Evolutionary conservation across 2,797 vertebrate species (phyloP).

Genomic region (Corythornis leucogaster): DNA sequence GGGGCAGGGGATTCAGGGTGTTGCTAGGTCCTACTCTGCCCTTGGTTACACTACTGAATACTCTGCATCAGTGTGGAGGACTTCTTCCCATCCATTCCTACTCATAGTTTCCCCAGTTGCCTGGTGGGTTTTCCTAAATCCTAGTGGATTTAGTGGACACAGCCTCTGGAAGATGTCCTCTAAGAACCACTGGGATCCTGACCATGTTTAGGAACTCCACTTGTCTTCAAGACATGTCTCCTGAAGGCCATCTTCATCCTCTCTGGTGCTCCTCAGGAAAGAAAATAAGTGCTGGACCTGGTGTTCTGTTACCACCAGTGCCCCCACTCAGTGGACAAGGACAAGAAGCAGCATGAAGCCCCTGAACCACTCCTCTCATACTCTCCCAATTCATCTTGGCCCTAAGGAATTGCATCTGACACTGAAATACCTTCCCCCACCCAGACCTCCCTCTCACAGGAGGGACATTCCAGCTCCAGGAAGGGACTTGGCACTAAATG

Average conservation of each 20-base stretch:
- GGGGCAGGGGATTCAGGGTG: accelerated
- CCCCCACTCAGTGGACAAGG: accelerated
- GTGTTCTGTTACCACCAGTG: accelerated
- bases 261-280: not conserved
- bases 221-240: not conserved
- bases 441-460: not conserved
- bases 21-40: not conserved
- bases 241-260: not conserved
- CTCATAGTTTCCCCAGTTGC: not conserved
- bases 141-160: not conserved
- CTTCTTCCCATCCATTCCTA: not conserved
- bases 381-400: not conserved
- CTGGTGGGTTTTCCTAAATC: not conserved
- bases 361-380: not conserved
- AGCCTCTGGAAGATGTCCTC: not conserved
- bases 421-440: not conserved
- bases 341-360: not conserved
- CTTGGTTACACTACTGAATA: not conserved
- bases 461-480: not conserved
- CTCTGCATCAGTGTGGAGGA: not conserved
- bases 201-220: accelerated
- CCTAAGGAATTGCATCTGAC: not conserved
- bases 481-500: not conserved
- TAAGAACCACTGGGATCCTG: not conserved
- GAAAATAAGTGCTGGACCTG: not conserved